Evolutionary conservation across 1,140 invertebrate species (phyloP).

Genomic region (Druon quercuslanigerum): DNA sequence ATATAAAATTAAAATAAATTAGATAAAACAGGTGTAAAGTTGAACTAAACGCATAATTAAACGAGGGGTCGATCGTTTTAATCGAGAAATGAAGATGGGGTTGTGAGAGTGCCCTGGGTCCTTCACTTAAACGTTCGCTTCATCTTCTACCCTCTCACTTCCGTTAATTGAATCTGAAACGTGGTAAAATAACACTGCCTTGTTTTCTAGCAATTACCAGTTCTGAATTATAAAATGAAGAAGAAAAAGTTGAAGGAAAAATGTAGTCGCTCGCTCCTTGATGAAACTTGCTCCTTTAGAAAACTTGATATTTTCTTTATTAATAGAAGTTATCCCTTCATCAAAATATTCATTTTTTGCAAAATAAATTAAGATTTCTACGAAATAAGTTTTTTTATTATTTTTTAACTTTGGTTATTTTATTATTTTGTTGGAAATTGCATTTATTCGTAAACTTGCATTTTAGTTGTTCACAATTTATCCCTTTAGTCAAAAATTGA

Average conservation of each 20-base stretch:
- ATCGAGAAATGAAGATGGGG: constrained; percentile 23
- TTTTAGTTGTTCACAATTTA: too few species aligned
- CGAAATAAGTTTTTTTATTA: too few species aligned
- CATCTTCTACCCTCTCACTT: constrained; percentile 39
- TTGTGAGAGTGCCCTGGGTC: constrained; percentile 36
- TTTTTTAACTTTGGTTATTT: too few species aligned
- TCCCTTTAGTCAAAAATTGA: too few species aligned
- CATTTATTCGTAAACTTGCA: too few species aligned
- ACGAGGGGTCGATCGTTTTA: constrained; percentile 37
- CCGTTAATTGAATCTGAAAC: constrained; percentile 57
- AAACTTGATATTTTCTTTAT: too few species aligned
- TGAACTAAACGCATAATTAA: constrained; percentile 43
- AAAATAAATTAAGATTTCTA: too few species aligned
- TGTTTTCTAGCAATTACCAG: constrained; percentile 50
- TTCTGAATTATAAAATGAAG: constrained; percentile 1
- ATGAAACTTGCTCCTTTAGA: too few species aligned
- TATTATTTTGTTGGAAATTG: too few species aligned
- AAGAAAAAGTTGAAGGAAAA: neutral
- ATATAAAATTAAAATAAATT: neutral
- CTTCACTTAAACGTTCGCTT: constrained; percentile 44
- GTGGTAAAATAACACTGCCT: constrained; percentile 50
- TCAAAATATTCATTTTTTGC: too few species aligned
- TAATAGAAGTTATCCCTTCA: too few species aligned
- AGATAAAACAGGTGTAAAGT: constrained; percentile 29
- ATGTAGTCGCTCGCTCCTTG: neutral